Evolutionary conservation across 2,888 invertebrate species (phyloP).

Genomic region (Erannis defoliaria): DNA sequence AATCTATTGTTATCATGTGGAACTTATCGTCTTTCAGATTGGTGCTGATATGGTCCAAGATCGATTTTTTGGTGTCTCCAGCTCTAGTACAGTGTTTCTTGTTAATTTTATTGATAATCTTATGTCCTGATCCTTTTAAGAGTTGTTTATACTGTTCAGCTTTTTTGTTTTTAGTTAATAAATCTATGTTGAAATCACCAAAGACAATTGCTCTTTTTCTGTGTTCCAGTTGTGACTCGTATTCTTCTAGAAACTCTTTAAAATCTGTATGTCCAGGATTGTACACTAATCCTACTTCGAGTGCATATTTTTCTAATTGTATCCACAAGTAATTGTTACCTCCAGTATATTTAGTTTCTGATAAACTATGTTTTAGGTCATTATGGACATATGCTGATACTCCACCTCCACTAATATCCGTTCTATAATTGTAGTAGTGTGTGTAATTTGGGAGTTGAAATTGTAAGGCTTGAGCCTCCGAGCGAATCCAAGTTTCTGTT

Average conservation of each 20-base stretch:
- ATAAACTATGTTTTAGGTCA: constrained; percentile 39
- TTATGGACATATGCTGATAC: constrained; percentile 48
- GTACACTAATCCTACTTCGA: constrained; percentile 32
- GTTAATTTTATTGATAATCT: constrained; percentile 40
- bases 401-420: constrained; percentile 44
- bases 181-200: too few relatives aligned
- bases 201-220: constrained; percentile 21
- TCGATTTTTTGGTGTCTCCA: constrained; percentile 35
- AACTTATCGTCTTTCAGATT: constrained; percentile 31
- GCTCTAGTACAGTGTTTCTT: constrained; percentile 41
- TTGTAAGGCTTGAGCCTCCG: constrained; percentile 10
- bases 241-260: constrained; percentile 36
- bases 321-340: constrained; percentile 50
- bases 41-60: constrained; percentile 44
- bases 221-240: constrained; percentile 26
- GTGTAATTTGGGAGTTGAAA: constrained; percentile 23
- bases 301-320: constrained; percentile 21
- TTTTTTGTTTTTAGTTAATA: too few relatives aligned
- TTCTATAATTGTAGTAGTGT: constrained; percentile 42
- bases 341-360: constrained; percentile 35
- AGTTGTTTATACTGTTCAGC: not conserved
- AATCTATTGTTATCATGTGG: constrained; percentile 40
- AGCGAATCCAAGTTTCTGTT: constrained; percentile 44
- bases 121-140: constrained; percentile 22
- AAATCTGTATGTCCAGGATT: constrained; percentile 32